Base-by-base conservation (phyloP, 2,113 vertebrate genomes). In the Platichthys flesus region DNA sequence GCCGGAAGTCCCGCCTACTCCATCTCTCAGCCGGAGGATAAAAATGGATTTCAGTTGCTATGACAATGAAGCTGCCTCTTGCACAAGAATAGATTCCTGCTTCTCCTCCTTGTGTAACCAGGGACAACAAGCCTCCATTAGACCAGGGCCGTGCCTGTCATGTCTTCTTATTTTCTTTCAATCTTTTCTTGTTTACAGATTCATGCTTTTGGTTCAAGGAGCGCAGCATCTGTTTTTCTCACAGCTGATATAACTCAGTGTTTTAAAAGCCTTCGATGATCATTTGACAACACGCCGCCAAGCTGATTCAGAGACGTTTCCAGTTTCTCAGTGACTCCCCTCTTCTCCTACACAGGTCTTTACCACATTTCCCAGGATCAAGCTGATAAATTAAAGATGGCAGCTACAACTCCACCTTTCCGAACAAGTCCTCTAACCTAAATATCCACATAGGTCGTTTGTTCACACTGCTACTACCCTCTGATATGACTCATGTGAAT, bases 11-110 rank as follows among this genome's bases (percentile, higher is more conserved):
- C 85, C 86, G 71, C 85, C 86, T 5, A 61, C 86, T 74, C 78
- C 42, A 47, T 13, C 24, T 59, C 73, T 66, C 67, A 65, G 70
- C 80, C 59, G 1, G 40, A 64, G 63, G 81, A 83, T 87, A 87
- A 85, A 90, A 87, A 82, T 75, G 85, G 86, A 85, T 77, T 59
- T 71, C 79, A 83, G 90, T 92, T 91, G 79, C 90, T 69, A 89
- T 82, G 86, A 82, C 87, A 79, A 90, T 88, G 21, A 81, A 74
- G 56, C 84, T 35, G 73, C 71, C 83, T 82, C 75, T 31, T 68
- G 71, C 78, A 75, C 85, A 76, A 76, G 81, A 86, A 87, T 81
- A 88, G 85, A 86, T 84, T 57, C 68, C n/a, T 71, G 78, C 65
- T 76, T 83, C 68, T 87, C 71, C 20, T 69, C 81, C 79, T 73